Evolutionary conservation across 1,140 invertebrate species (phyloP), one percentile per base, ranked within the genome.

Genomic region (Drosophila guanche): DNA sequence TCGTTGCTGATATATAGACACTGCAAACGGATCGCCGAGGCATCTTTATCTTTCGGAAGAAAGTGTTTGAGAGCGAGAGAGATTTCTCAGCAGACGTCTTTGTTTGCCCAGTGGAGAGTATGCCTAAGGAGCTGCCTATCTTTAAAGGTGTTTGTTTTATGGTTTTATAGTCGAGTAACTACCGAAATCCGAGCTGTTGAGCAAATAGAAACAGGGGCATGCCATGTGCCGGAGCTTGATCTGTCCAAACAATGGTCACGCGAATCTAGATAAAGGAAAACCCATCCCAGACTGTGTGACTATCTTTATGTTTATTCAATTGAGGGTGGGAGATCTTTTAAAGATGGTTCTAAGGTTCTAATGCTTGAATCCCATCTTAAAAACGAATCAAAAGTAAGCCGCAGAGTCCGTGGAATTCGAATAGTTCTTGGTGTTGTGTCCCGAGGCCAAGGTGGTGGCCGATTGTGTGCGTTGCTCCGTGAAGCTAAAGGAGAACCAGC

Each of bases 401-500:
- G 50, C 47, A 7, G 84, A 78, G 16, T 86, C 56, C 5, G 51
- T 63, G 1, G 67, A 81, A 20, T 50, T 62, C 4, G 76, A 72
- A 10, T 66, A 47, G 4, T 61, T 72, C 37, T 76, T 78, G 7
- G n/a, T 37, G 14, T 41, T 67, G 1, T 37, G 33, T 4, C 10
- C 33, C 4, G 56, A 25, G 5, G 76, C 48, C 22, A 90, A 53
- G 2, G 66, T 72, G 25, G 66, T 52, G 20, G 72, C 73, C 3
- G 89, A 90, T 46, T 75, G 71, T 0, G 79, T 73, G 0, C 89
- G 89, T 29, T 70, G 70, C 33, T 90, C 81, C 58, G 88, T 46
- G 45, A 80, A 90, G 29, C 79, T 88, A 12, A 90, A 90, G 12
- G 55, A 75, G 40, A 73, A 90, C 89, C 89, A 90, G 10, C 66